phyloP scores from a whole-genome alignment of 30 jellyfish, hydroid and myxozoan species.

The Hydra vulgaris region DNA sequence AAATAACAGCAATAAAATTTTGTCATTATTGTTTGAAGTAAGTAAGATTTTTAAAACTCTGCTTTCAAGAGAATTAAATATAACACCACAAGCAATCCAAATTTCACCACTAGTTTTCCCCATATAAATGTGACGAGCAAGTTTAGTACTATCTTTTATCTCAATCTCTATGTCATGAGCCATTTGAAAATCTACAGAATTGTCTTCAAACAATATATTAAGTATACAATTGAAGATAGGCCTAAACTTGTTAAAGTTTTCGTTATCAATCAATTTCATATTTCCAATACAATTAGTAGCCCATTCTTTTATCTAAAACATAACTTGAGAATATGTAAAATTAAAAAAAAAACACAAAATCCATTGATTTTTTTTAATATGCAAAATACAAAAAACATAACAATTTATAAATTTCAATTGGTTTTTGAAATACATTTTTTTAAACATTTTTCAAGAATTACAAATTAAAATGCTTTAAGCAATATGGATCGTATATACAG shows the following conservation, averaged over 20 bases:
- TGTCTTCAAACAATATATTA: background rate
- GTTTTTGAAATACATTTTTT: no score
- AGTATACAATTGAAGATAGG: background rate
- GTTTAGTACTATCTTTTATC: background rate
- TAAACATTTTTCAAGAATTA: no score
- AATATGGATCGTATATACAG: no score
- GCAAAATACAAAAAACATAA: no score
- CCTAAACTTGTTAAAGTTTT: background rate
- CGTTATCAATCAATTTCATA: constrained; percentile 1
- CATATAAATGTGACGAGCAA: constrained; percentile 8
- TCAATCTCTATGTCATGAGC: background rate
- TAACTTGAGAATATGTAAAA: no score
- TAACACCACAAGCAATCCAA: constrained; percentile 53
- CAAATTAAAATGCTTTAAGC: no score
- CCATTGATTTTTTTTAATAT: no score
- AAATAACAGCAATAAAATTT: background rate
- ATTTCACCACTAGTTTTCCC: background rate
- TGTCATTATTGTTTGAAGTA: background rate
- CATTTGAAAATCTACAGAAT: background rate
- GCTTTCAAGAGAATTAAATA: constrained; percentile 40
- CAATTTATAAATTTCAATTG: no score
- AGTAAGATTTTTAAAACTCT: constrained; percentile 23
- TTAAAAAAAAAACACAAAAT: no score
- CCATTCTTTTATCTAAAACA: background rate
- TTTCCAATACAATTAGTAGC: constrained; percentile 1